These are phyloP conservation scores for Tetragonula clypearis DNA, from an alignment of 1,140 invertebrate genomes.

Conservation along the genomic window DNA sequence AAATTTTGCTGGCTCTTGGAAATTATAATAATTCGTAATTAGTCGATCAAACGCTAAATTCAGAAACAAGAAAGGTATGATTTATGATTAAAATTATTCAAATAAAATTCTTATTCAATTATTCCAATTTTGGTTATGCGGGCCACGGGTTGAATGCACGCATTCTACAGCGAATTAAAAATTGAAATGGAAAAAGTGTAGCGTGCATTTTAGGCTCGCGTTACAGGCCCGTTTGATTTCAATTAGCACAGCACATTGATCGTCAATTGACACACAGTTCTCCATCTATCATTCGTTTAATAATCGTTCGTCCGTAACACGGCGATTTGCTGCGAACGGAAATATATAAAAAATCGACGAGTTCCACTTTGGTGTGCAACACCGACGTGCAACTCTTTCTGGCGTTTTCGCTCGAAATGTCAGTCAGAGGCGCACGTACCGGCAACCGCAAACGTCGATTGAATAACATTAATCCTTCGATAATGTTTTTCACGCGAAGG, in stretches of 20 bases:
- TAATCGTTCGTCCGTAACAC: neutral
- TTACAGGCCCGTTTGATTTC: neutral
- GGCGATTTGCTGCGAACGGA: neutral
- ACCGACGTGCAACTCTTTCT: neutral
- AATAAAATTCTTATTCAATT: too few relatives aligned
- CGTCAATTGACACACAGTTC: neutral
- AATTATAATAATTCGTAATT: too few relatives aligned
- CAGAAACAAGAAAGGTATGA: too few relatives aligned
- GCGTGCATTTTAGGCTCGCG: too few relatives aligned
- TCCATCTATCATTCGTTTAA: neutral
- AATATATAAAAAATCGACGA: neutral
- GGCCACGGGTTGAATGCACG: too few relatives aligned
- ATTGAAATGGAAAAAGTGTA: neutral
- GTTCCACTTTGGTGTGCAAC: neutral
- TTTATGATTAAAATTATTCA: too few relatives aligned
- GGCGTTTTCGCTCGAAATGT: neutral
- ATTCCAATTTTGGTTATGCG: too few relatives aligned
- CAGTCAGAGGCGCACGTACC: neutral
- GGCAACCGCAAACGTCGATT: neutral
- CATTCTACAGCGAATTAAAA: neutral
- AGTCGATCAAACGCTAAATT: too few relatives aligned
- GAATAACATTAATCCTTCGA: constrained; percentile 15
- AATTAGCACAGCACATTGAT: neutral
- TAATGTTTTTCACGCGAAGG: constrained; percentile 13
- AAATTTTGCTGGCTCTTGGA: too few relatives aligned